Evolutionary conservation across 23 tunicate species (phyloP).

Genomic region (Trididemnum clinides): DNA sequence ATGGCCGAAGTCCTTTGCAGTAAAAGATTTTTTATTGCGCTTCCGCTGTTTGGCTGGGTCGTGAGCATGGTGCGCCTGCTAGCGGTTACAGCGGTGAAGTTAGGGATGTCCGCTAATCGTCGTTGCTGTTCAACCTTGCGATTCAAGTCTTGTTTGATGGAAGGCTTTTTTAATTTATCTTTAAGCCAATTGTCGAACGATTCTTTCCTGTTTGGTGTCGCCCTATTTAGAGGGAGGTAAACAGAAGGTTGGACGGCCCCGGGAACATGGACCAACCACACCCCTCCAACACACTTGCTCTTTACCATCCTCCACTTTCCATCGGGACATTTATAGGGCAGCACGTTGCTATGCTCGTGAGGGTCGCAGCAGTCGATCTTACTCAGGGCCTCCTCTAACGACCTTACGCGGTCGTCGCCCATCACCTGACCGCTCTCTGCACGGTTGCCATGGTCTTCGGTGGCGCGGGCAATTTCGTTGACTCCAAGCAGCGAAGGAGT

Average conservation of each 20-base stretch:
- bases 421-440: background rate
- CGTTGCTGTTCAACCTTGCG: background rate
- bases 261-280: constrained; percentile 79
- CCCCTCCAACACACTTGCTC: constrained; percentile 70
- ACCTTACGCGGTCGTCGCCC: constrained; percentile 60
- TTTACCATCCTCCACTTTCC: constrained; percentile 86
- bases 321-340: constrained; percentile 73
- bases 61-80: background rate
- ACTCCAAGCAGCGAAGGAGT: too few relatives aligned
- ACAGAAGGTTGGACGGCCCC: constrained; percentile 63
- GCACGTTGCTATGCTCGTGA: constrained; percentile 54
- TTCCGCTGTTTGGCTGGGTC: background rate
- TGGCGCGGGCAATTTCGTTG: too few relatives aligned
- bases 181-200: constrained; percentile 38
- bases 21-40: constrained; percentile 8
- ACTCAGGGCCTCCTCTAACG: constrained; percentile 71
- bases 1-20: background rate
- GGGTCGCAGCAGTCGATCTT: constrained; percentile 82
- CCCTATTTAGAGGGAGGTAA: constrained; percentile 28
- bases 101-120: background rate
- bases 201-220: background rate
- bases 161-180: background rate
- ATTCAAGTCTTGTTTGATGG: background rate
- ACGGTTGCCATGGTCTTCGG: too few relatives aligned
- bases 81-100: background rate